phyloP scores from a whole-genome alignment of 2,113 vertebrate genomes.

The Sinocyclocheilus anophthalmus region DNA sequence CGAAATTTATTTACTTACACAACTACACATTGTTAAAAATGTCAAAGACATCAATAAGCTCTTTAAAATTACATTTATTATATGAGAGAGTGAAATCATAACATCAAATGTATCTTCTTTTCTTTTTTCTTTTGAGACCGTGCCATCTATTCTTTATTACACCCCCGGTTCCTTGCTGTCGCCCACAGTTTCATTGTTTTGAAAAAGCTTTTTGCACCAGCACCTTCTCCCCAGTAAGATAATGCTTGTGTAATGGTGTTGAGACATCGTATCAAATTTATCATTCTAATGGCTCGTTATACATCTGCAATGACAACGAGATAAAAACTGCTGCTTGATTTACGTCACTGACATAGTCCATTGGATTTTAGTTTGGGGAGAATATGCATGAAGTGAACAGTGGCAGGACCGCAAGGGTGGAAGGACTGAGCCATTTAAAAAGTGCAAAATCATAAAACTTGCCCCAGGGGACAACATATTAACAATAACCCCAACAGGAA shows the following conservation, averaged over 20 bases:
- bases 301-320: constrained; percentile 69
- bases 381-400: constrained; percentile 68
- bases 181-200: constrained; percentile 31
- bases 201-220: constrained; percentile 38
- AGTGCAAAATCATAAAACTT: constrained; percentile 65
- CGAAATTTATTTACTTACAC: not conserved
- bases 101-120: constrained; percentile 55
- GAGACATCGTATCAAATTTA: constrained; percentile 61
- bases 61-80: not conserved
- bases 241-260: constrained; percentile 56
- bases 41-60: not conserved
- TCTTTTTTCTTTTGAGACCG: constrained; percentile 1
- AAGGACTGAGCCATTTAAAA: constrained; percentile 58
- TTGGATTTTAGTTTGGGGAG: constrained; percentile 69
- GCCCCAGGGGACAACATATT: constrained; percentile 62
- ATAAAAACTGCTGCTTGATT: constrained; percentile 71
- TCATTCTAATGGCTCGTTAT: constrained; percentile 74
- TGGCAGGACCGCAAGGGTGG: constrained; percentile 39
- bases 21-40: not conserved
- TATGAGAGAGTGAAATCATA: constrained; percentile 52
- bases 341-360: constrained; percentile 70
- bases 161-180: constrained; percentile 13
- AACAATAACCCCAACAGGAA: constrained; percentile 66
- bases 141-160: constrained; percentile 22
- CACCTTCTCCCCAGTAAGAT: constrained; percentile 33